Conservation (phyloP, 2,888 invertebrate species). For the Callimorpha dominula region DNA sequence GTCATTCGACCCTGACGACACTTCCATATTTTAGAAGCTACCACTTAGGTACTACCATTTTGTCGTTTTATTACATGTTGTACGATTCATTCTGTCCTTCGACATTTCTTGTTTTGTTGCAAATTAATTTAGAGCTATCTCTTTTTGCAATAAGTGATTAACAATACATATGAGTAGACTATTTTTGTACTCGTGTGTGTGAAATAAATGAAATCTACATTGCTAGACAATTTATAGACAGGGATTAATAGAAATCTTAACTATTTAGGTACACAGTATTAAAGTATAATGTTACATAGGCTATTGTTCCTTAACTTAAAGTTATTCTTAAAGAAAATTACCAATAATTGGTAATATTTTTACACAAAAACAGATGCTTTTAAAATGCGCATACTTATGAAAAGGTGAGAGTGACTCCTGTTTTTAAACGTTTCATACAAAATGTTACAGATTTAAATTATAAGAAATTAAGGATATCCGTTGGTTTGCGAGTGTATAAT, state of each 20-base stretch:
- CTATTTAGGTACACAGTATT: background rate
- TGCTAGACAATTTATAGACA: slow-evolving; percentile 5
- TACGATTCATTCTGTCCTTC: slow-evolving; percentile 37
- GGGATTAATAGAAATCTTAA: background rate
- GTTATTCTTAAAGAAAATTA: background rate
- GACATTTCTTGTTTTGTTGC: slow-evolving; percentile 46
- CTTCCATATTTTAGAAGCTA: slow-evolving; percentile 49
- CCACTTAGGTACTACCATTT: slow-evolving; percentile 29
- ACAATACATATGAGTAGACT: background rate
- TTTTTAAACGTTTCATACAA: background rate
- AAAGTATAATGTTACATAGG: background rate
- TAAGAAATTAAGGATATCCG: slow-evolving; percentile 14
- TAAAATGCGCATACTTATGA: background rate
- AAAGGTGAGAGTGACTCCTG: background rate
- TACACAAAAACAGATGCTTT: background rate
- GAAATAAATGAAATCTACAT: background rate
- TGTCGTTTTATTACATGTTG: slow-evolving; percentile 21
- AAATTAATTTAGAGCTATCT: slow-evolving; percentile 45
- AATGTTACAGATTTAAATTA: background rate
- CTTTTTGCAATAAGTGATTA: slow-evolving; percentile 19
- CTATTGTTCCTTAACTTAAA: background rate
- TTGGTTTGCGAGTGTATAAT: slow-evolving; percentile 8
- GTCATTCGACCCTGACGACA: slow-evolving; percentile 54
- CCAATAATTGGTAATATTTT: too few relatives aligned
- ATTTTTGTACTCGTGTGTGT: background rate